Conservation (phyloP, 2,113 vertebrate species). For the Ranitomeya variabilis region DNA sequence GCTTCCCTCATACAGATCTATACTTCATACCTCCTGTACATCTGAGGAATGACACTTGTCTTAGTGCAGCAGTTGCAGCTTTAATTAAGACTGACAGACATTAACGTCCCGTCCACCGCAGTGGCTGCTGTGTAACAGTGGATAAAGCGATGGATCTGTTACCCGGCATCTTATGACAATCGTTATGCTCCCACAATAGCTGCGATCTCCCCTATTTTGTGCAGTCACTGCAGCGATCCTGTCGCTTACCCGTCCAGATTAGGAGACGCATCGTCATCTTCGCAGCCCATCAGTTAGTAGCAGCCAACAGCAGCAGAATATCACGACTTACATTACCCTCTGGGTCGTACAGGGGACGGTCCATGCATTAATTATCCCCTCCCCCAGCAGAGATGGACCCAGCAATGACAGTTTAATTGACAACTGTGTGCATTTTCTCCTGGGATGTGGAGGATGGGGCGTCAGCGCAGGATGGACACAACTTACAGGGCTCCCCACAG, state of each 20-base stretch:
- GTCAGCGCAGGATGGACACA: neutral
- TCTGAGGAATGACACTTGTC: neutral
- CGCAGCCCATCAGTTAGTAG: neutral
- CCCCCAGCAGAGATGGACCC: neutral
- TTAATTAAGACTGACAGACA: neutral
- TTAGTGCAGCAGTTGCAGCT: neutral
- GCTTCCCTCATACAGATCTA: neutral
- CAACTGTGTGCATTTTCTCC: too few species aligned
- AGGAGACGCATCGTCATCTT: neutral
- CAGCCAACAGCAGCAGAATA: too few species aligned
- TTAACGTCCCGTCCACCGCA: neutral
- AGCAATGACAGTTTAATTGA: too few species aligned
- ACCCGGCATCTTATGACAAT: too few species aligned
- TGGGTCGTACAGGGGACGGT: neutral
- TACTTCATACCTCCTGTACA: neutral
- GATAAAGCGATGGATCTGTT: too few species aligned
- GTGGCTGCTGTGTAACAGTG: too few species aligned
- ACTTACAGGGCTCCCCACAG: too few species aligned
- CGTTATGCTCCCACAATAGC: too few species aligned
- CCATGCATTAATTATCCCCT: neutral
- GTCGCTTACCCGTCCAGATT: too few species aligned
- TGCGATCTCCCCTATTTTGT: too few species aligned
- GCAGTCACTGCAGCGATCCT: neutral
- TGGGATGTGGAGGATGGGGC: neutral
- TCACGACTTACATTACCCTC: neutral